Evolutionary conservation across 2,113 vertebrate species (phyloP), one percentile per base, ranked within the genome.

Genomic region (Pipa parva): DNA sequence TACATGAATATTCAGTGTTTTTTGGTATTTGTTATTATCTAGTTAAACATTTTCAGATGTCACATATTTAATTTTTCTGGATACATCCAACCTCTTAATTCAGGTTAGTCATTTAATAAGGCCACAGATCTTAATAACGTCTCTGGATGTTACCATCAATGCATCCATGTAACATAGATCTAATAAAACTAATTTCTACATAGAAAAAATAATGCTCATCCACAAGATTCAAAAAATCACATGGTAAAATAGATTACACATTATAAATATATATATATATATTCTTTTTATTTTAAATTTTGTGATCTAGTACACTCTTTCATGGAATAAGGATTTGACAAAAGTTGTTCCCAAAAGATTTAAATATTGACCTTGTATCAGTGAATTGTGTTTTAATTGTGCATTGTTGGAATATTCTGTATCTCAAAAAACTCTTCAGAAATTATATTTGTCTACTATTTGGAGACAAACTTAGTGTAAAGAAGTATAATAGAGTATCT

Each of bases 21-120:
- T 93, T 93, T 91, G 84, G 87, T 86, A 81, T 87, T 89, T 88
- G 83, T 92, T 95, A 95, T 94, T 92, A 89, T 85, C 90, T 94
- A 93, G 90, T 97, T 98, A 97, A 91, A 91, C 92, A 95, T 90
- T 84, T 90, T 91, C 89, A 90, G 84, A 88, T 90, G 87, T 85
- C 88, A 89, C 88, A 94, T 80, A 81, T 90, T 89, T 97, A 92
- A 87, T 89, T 89, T 88, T 88, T 81, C 85, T 78, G 88, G 90
- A 91, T 82, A 91, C 88, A 90, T 90, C 86, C 89, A 88, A 88
- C 77, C 79, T 87, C 90, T 92, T 87, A 87, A 73, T 85, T 79
- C 84, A 87, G 75, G 80, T 89, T 90, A 81, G 79, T 88, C 81
- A 87, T 91, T 93, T 90, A 90, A 88, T 83, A 81, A 84, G 72